Percentiles rank a stretch among this genome's conserved stretches.
These are phyloP conservation scores for Chrosomus eos DNA, from an alignment of 2,797 vertebrate genomes.

Conservation along the genomic window DNA sequence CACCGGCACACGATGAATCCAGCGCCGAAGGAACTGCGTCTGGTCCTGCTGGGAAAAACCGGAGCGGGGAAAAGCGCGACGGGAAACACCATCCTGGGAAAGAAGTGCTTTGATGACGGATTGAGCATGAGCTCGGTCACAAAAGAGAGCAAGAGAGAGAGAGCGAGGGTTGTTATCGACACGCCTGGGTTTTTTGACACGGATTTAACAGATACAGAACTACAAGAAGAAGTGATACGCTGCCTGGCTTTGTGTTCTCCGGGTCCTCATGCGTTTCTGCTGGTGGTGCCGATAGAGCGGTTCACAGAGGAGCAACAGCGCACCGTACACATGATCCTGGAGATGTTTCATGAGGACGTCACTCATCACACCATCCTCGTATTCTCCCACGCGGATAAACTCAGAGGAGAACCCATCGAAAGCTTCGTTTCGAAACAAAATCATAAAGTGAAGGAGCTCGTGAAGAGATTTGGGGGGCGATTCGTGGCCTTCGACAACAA, in stretches of 20 bases:
- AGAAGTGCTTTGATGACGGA: not conserved
- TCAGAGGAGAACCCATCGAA: no score
- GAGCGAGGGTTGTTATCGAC: not conserved
- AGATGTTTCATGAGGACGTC: constrained; percentile 40
- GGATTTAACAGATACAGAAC: not conserved
- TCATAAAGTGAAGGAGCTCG: no score
- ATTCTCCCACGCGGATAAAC: no score
- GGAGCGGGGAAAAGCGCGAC: not conserved
- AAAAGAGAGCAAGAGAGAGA: not conserved
- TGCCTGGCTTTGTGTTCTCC: constrained; percentile 49
- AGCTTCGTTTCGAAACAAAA: no score
- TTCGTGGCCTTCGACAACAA: constrained; percentile 56
- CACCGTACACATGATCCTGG: constrained; percentile 31
- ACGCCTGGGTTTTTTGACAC: not conserved
- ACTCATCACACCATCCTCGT: constrained; percentile 55
- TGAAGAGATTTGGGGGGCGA: no score
- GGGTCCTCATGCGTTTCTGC: constrained; percentile 58
- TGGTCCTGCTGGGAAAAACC: not conserved
- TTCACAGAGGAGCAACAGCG: constrained; percentile 51
- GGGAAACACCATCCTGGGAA: constrained; percentile 17
- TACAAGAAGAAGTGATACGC: constrained; percentile 16
- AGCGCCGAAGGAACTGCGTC: not conserved
- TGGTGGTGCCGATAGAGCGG: constrained; percentile 51
- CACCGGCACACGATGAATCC: not conserved
- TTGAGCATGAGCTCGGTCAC: not conserved